Percentiles rank a stretch among this genome's conserved stretches.
phyloP scores from a whole-genome alignment of 2,888 invertebrate genomes.

The Amphipyra berbera region DNA sequence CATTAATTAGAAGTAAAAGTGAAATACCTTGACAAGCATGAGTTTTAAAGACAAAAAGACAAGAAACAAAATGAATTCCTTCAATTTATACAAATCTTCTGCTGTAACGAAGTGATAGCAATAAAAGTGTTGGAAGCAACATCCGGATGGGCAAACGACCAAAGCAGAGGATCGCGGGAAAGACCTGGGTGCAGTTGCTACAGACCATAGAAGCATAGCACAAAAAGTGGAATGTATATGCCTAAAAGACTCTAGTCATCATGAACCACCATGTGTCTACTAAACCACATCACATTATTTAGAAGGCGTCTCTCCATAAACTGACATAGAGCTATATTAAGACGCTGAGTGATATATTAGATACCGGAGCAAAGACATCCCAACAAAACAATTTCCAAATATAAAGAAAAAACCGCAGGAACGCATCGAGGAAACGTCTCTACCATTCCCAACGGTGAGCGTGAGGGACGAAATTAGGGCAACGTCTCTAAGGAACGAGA shows the following conservation, averaged over 20 bases:
- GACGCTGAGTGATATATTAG: background rate
- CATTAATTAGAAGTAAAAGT: constrained; percentile 22
- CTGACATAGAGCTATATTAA: background rate
- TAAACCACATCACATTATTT: background rate
- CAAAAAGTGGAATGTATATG: too few relatives aligned
- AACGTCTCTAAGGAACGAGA: constrained; percentile 61
- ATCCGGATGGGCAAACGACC: too few relatives aligned
- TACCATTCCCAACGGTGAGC: constrained; percentile 42
- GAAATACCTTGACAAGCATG: constrained; percentile 12
- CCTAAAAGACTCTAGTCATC: too few relatives aligned
- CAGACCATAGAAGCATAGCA: too few relatives aligned
- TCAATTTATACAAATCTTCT: too few relatives aligned
- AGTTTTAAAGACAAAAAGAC: background rate
- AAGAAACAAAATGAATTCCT: too few relatives aligned
- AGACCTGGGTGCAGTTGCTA: too few relatives aligned
- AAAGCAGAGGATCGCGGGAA: too few relatives aligned
- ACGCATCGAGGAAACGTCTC: constrained; percentile 38
- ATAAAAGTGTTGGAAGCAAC: too few relatives aligned
- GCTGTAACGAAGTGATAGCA: too few relatives aligned
- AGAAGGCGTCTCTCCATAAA: background rate
- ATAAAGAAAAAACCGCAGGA: constrained; percentile 13
- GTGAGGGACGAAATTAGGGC: constrained; percentile 68
- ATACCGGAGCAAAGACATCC: background rate
- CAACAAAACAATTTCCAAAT: constrained; percentile 13
- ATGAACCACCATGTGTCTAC: too few relatives aligned